phyloP scores from a whole-genome alignment of 2,888 invertebrate genomes.

The Amphipoea lucens region DNA sequence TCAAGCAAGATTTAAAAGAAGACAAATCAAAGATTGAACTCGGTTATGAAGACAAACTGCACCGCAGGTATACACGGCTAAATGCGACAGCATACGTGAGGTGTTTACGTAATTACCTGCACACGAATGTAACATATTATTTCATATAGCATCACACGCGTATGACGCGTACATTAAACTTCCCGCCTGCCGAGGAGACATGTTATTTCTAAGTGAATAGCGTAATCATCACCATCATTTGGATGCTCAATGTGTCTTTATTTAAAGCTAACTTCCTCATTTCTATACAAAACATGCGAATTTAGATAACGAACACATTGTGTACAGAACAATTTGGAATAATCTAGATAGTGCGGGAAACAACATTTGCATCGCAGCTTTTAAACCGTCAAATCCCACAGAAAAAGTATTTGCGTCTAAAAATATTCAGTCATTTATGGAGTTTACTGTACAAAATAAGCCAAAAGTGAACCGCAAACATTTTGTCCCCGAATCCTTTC shows the following conservation, averaged over 20 bases:
- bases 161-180: conserved; percentile 57
- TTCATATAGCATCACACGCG: conserved; percentile 45
- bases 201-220: conserved; percentile 55
- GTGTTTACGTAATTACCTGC: conserved; percentile 17
- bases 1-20: conserved; percentile 1
- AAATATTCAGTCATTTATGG: conserved; percentile 60
- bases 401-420: conserved; percentile 47
- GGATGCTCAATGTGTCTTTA: conserved; percentile 41
- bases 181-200: conserved; percentile 43
- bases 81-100: conserved; percentile 31
- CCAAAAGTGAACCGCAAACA: conserved; percentile 68
- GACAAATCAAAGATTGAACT: conserved; percentile 4
- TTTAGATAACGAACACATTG: conserved; percentile 41
- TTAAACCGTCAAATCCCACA: conserved; percentile 25
- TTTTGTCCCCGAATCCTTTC: conserved; percentile 69
- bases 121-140: conserved; percentile 36
- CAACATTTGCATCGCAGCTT: conserved; percentile 29
- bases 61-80: conserved; percentile 18
- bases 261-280: conserved; percentile 43
- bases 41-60: conserved; percentile 22
- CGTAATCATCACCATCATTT: conserved; percentile 56
- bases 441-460: conserved; percentile 65
- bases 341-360: background rate
- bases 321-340: conserved; percentile 23
- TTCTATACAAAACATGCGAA: conserved; percentile 25